These are phyloP conservation scores for Gobio occitaniae DNA, from an alignment of 2,797 vertebrate species.

Conservation along the genomic window DNA sequence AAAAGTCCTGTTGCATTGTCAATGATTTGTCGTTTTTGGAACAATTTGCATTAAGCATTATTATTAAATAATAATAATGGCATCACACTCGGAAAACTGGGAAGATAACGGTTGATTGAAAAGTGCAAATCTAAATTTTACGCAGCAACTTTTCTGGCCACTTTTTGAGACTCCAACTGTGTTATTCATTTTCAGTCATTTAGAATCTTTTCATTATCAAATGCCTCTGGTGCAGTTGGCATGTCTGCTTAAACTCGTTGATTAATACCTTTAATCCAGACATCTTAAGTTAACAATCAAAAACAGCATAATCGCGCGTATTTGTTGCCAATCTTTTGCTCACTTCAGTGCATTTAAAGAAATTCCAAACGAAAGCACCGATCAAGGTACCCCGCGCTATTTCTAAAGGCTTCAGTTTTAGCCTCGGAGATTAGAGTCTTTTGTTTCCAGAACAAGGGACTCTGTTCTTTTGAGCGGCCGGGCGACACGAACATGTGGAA, in stretches of 20 bases:
- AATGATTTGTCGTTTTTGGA: not conserved
- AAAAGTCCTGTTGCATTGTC: not conserved
- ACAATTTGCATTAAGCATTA: not conserved
- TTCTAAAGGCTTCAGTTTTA: slow-evolving; percentile 52
- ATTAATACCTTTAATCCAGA: not conserved
- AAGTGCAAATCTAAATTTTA: not conserved
- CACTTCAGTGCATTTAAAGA: slow-evolving; percentile 37
- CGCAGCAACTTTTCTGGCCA: not conserved
- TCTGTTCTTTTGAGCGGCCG: slow-evolving; percentile 74
- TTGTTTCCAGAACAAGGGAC: slow-evolving; percentile 80
- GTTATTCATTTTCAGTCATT: not conserved
- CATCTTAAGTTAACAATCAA: slow-evolving; percentile 1
- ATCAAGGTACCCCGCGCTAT: slow-evolving; percentile 36
- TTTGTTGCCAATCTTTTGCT: not conserved
- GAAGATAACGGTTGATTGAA: not conserved
- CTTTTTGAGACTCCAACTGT: not conserved
- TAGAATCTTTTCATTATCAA: not conserved
- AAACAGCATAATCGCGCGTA: not conserved
- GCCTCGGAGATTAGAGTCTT: slow-evolving; percentile 65
- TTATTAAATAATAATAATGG: not conserved
- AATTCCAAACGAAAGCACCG: slow-evolving; percentile 43
- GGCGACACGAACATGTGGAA: slow-evolving; percentile 94
- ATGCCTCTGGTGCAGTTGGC: no score
- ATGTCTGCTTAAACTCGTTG: not conserved
- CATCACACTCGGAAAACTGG: not conserved